Evolutionary conservation across 2,797 vertebrate genomes (phyloP), one percentile per base, ranked within the genome.

Genomic region (Amniataba percoides): DNA sequence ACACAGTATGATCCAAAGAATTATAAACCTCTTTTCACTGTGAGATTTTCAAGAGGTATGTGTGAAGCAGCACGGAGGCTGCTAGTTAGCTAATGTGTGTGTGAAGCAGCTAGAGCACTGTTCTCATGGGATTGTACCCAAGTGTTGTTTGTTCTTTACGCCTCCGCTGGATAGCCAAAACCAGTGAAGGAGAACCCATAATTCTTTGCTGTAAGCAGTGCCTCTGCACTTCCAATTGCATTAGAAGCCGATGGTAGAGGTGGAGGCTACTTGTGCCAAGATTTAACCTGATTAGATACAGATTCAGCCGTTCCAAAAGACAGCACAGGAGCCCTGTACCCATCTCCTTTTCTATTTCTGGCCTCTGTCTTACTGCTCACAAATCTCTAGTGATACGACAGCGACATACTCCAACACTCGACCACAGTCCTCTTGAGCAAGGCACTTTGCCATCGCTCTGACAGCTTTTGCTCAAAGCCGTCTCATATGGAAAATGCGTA

Each of bases 151-250:
- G 88, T 91, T 91, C 80, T 89, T 85, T 82, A 84, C 72, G 68
- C 86, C 88, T 91, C 77, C 78, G 62, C 83, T 84, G 87, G 87
- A 89, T 79, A 72, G 87, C 84, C 85, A 85, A 83, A 92, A 72
- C 85, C 93, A 94, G 89, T 93, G 91, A 91, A 95, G 94, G 88
- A 93, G 92, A 95, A 95, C 94, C 94, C 93, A 95, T 95, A 95
- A 95, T 93, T 93, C 92, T 93, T 93, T 89, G 92, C 90, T 90
- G 90, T 88, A 93, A 93, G 90, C 88, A 92, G 92, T 89, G 90
- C 87, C 80, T 82, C 82, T 91, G 90, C 92, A 93, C 93, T 93
- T 93, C 92, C 92, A 93, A 94, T 95, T 95, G 94, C 94, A 95
- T 95, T 94, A 94, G 93, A 86, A 92, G 94, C 89, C 90, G 79